These are phyloP conservation scores for Pandemis heparana DNA, from an alignment of 2,888 invertebrate species.

Conservation along the genomic window DNA sequence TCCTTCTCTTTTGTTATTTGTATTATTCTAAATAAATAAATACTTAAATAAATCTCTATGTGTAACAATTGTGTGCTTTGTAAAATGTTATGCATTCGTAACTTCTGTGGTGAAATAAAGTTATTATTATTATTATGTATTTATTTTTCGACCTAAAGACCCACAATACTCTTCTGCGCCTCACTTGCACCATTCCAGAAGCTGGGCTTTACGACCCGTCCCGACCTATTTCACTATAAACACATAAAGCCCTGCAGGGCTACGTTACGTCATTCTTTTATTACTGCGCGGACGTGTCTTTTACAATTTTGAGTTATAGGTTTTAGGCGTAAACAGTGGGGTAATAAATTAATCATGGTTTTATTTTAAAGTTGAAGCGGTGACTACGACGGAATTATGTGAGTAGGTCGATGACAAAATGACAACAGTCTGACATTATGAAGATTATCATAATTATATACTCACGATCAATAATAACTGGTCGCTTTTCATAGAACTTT, in stretches of 20 bases:
- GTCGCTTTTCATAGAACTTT: too few relatives aligned
- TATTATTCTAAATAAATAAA: too few relatives aligned
- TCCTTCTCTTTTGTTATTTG: too few relatives aligned
- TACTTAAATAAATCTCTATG: too few relatives aligned
- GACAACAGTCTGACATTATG: too few relatives aligned
- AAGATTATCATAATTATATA: too few relatives aligned
- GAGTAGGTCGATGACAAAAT: neutral
- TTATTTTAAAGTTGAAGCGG: neutral
- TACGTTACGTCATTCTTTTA: conserved; percentile 61
- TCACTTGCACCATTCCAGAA: conserved; percentile 59
- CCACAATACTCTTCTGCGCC: conserved; percentile 41
- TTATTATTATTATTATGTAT: too few relatives aligned
- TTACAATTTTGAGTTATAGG: conserved; percentile 50
- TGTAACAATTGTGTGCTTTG: too few relatives aligned
- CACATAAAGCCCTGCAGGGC: conserved; percentile 66
- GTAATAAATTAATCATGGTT: conserved; percentile 24
- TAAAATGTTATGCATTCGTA: too few relatives aligned
- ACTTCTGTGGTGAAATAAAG: too few relatives aligned
- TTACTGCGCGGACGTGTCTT: conserved; percentile 46
- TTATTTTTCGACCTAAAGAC: neutral
- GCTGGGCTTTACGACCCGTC: conserved; percentile 65
- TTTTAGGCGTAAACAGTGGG: conserved; percentile 36
- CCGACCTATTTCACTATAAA: conserved; percentile 69
- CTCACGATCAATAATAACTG: too few relatives aligned
- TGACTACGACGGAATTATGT: neutral